Percentiles rank a stretch among this genome's conserved stretches.
These are phyloP conservation scores for Tylochromis polylepis DNA, from an alignment of 2,113 vertebrate genomes.

Conservation along the genomic window DNA sequence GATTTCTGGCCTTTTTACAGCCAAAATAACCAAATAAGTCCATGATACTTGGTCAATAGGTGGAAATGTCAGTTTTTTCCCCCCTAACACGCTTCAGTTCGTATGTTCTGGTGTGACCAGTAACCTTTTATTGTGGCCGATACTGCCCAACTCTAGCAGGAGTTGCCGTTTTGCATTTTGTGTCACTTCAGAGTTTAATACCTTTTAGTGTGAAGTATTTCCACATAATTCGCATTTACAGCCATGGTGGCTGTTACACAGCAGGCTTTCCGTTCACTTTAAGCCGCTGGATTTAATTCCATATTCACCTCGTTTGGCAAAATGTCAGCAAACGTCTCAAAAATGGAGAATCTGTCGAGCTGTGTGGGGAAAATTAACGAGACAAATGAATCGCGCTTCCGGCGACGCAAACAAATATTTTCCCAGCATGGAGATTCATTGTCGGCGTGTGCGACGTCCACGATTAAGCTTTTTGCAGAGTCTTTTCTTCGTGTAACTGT, in stretches of 20 bases:
- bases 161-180: not conserved
- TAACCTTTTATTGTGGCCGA: not conserved
- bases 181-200: not conserved
- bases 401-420: not conserved
- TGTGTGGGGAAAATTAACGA: not conserved
- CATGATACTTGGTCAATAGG: too few species aligned
- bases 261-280: not conserved
- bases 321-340: not conserved
- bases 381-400: not conserved
- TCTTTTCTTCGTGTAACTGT: not conserved
- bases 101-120: not conserved
- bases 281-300: not conserved
- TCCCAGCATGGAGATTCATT: not conserved
- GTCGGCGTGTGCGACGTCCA: not conserved
- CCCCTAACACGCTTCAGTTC: not conserved
- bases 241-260: not conserved
- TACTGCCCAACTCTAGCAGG: rapidly evolving
- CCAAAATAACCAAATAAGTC: too few species aligned
- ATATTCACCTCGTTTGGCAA: not conserved
- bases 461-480: not conserved
- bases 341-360: not conserved
- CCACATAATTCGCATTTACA: not conserved
- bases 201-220: not conserved
- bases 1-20: too few species aligned
- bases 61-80: not conserved